Conservation (phyloP, 2,888 invertebrate genomes). For the Capitulum mitella region DNA sequence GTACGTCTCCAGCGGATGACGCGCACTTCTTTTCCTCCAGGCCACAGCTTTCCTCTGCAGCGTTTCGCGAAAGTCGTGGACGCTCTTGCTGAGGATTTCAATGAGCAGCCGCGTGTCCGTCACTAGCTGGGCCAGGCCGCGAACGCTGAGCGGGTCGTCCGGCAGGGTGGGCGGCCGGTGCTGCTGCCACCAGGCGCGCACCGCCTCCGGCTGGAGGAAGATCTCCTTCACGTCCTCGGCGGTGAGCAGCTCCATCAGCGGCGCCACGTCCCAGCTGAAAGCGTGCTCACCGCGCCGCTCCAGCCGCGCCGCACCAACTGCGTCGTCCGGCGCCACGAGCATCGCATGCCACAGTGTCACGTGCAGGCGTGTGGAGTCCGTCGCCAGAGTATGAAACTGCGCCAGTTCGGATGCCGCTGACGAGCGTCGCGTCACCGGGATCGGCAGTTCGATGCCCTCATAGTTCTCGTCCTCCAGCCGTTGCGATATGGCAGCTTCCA, state of each 20-base stretch:
- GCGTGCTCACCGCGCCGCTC: not conserved
- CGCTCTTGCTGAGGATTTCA: not conserved
- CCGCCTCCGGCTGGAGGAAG: not conserved
- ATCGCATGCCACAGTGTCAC: not conserved
- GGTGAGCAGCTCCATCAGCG: not conserved
- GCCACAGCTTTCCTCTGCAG: not conserved
- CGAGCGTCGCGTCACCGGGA: not conserved
- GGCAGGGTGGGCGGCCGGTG: not conserved
- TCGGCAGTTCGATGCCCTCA: not conserved
- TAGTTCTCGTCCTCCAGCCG: too few relatives aligned
- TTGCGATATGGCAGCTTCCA: too few relatives aligned
- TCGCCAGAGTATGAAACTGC: not conserved
- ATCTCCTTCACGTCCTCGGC: not conserved
- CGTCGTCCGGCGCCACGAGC: not conserved
- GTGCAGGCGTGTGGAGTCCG: not conserved
- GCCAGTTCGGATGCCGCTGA: not conserved
- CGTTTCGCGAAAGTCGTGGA: not conserved
- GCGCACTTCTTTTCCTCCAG: too few relatives aligned
- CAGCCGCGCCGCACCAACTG: not conserved
- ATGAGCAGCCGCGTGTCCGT: not conserved
- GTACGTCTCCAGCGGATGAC: not conserved
- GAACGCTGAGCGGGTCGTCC: not conserved
- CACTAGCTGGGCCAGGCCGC: not conserved
- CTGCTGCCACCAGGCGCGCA: not conserved
- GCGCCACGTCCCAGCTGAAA: not conserved